These are phyloP conservation scores for Thamnaconus septentrionalis DNA, from an alignment of 2,113 vertebrate genomes.

Conservation along the genomic window DNA sequence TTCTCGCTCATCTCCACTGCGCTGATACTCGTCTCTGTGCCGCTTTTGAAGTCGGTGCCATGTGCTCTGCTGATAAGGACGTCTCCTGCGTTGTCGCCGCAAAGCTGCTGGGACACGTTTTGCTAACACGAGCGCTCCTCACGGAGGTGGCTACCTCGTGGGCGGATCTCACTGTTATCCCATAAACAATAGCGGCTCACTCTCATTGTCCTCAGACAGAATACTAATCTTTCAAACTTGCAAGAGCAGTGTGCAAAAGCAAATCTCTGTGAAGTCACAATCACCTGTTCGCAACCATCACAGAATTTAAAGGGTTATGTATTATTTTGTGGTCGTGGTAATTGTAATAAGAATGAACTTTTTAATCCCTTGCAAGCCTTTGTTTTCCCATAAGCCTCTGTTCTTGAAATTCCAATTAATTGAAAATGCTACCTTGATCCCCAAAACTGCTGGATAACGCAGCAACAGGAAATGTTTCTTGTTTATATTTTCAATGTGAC, in stretches of 20 bases:
- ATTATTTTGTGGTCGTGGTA: too few species aligned
- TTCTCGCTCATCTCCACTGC: slow-evolving; percentile 48
- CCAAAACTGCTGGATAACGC: too few species aligned
- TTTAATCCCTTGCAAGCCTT: too few species aligned
- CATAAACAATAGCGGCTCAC: slow-evolving; percentile 11
- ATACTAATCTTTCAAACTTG: not conserved
- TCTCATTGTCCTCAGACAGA: not conserved
- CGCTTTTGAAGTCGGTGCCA: slow-evolving; percentile 50
- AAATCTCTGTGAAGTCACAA: not conserved
- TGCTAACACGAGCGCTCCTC: too few species aligned
- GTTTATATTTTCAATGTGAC: too few species aligned
- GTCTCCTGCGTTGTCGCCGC: slow-evolving; percentile 44
- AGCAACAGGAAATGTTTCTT: too few species aligned
- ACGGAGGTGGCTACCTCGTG: not conserved
- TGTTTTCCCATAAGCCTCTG: too few species aligned
- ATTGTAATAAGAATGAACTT: too few species aligned
- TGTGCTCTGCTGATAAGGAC: slow-evolving; percentile 60
- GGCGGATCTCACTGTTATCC: slow-evolving; percentile 11
- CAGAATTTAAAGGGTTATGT: not conserved
- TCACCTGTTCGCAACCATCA: not conserved
- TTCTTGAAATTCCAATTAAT: too few species aligned
- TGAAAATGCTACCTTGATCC: too few species aligned
- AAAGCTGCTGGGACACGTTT: slow-evolving; percentile 21
- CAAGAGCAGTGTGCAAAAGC: not conserved
- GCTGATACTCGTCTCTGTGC: slow-evolving; percentile 51